phyloP scores from a whole-genome alignment of 2,797 vertebrate genomes.

The Alosa sapidissima region DNA sequence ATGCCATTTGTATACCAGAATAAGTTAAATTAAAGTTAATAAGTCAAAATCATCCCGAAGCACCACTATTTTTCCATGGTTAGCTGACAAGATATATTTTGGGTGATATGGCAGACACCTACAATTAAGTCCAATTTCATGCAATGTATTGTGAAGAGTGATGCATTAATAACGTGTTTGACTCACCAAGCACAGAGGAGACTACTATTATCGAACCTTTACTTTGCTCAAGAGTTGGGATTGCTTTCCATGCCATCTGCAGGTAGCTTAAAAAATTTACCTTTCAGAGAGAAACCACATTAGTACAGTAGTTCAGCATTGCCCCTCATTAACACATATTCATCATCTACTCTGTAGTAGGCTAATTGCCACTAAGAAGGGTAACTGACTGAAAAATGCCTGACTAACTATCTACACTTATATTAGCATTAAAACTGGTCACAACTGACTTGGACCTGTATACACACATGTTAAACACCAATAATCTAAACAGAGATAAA shows the following conservation, averaged over 20 bases:
- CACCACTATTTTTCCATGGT: neutral
- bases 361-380: no score
- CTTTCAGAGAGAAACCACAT: slow-evolving; percentile 60
- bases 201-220: slow-evolving; percentile 81
- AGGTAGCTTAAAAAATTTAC: slow-evolving; percentile 89
- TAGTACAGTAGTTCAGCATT: neutral
- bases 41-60: neutral
- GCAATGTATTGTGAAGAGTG: neutral
- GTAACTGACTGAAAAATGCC: neutral
- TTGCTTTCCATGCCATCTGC: slow-evolving; percentile 76
- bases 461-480: neutral
- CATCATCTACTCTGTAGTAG: neutral
- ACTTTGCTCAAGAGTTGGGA: slow-evolving; percentile 76
- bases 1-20: neutral
- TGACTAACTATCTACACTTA: neutral
- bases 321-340: neutral
- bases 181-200: slow-evolving; percentile 82
- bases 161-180: neutral
- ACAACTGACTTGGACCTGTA: neutral
- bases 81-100: neutral
- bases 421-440: neutral
- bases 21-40: neutral
- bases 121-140: neutral
- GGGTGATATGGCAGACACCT: neutral
- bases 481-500: neutral